Conservation (phyloP, 2,113 vertebrate genomes). For the Alces alces region DNA sequence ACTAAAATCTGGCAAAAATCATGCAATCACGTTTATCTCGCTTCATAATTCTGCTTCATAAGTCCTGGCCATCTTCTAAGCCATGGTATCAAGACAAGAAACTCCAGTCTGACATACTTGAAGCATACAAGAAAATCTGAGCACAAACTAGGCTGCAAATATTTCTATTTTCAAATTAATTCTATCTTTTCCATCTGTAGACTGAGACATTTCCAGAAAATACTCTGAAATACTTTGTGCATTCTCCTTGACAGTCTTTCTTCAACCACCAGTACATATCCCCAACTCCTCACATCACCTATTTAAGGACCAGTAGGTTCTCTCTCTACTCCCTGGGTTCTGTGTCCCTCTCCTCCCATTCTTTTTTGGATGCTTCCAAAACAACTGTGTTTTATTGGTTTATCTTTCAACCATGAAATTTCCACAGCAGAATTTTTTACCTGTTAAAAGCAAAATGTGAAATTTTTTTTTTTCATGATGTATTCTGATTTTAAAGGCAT, state of each 20-base stretch:
- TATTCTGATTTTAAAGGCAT: neutral
- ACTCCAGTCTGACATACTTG: neutral
- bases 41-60: neutral
- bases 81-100: neutral
- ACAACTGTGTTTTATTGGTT: neutral
- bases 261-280: neutral
- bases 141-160: neutral
- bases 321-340: neutral
- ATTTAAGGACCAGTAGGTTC: neutral
- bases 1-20: neutral
- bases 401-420: neutral
- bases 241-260: neutral
- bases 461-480: neutral
- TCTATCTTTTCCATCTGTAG: neutral
- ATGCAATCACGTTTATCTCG: neutral
- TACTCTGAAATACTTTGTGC: neutral
- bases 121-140: neutral
- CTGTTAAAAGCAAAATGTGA: neutral
- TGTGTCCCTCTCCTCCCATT: neutral
- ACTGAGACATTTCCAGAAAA: neutral
- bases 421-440: neutral
- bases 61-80: neutral
- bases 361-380: neutral
- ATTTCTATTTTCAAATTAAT: neutral
- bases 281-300: neutral